Evolutionary conservation across 2,888 invertebrate genomes (phyloP), one percentile per base, ranked within the genome.

Genomic region (Lissonota sp.): DNA sequence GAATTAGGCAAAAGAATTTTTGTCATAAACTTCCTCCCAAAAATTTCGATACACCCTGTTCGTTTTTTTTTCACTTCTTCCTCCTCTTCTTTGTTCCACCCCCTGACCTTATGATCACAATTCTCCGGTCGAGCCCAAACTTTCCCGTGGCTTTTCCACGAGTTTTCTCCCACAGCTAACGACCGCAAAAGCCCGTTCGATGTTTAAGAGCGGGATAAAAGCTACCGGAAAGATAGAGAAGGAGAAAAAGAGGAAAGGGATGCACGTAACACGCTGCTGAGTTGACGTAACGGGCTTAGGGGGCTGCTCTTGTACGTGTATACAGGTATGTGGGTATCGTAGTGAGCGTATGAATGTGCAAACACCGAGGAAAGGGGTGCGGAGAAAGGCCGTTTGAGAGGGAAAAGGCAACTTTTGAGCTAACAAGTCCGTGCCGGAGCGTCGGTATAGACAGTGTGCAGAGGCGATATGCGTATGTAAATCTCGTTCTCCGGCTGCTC

Each of bases 401-500:
- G 86, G 88, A 89, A 88, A 88, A 87, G 84, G 90, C 87, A 90
- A 90, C 87, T 91, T 89, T 89, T 26, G 83, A 88, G 85, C 88
- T 90, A 90, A 90, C 90, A 90, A 90, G 90, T 88, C 88, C 83
- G 83, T 83, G 82, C 83, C 82, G 79, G 75, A 77, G 80, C 82
- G 71, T 60, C 51, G 40, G 39, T 44, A 16, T 14, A 63, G 69
- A 53, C 62, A 71, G 57, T 71, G 70, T 80, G 85, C 64, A 55
- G 66, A 26, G 26, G 26, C 26, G 46, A 60, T 70, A 79, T 85
- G 85, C 86, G 88, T 88, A 88, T 88, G 88, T 88, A 88, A 88
- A 87, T 88, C 88, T 87, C 86, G 83, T 86, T 80, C 84, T 85
- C 87, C 85, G 86, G 86, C 87, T 81, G 82, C 79, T 80, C 75